Conservation (phyloP, 1,140 invertebrate species). For the Eumeta japonica region DNA sequence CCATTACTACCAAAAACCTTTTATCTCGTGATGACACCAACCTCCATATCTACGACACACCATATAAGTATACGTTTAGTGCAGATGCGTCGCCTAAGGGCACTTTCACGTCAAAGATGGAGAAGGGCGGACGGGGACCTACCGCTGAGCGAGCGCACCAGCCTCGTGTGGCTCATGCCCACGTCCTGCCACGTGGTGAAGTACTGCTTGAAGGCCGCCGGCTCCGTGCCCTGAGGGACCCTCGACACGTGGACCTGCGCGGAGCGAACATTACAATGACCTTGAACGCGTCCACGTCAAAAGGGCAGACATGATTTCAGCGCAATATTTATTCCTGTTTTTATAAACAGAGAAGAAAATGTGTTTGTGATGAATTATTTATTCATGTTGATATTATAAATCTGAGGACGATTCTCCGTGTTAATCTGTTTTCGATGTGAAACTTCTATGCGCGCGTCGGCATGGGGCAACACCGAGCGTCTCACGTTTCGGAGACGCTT, state of each 20-base stretch:
- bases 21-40: background rate
- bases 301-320: background rate
- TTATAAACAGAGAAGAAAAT: background rate
- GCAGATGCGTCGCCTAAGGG: background rate
- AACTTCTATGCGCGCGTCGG: too few species aligned
- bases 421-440: too few species aligned
- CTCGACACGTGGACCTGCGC: conserved; percentile 64
- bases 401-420: too few species aligned
- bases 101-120: background rate
- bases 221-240: conserved; percentile 73
- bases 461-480: too few species aligned
- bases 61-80: too few species aligned
- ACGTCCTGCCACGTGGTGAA: conserved; percentile 72
- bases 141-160: conserved; percentile 53
- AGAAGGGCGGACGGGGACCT: conserved; percentile 6
- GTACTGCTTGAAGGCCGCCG: conserved; percentile 76
- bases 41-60: too few species aligned
- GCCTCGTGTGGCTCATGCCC: conserved; percentile 59
- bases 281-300: background rate
- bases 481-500: too few species aligned
- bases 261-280: background rate
- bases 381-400: too few species aligned
- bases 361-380: background rate
- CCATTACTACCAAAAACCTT: background rate
- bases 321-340: background rate